Percentiles rank a stretch among this genome's conserved stretches.
Evolutionary conservation across 1,140 invertebrate species (phyloP).

Genomic region (Brachionus plicatilis): DNA sequence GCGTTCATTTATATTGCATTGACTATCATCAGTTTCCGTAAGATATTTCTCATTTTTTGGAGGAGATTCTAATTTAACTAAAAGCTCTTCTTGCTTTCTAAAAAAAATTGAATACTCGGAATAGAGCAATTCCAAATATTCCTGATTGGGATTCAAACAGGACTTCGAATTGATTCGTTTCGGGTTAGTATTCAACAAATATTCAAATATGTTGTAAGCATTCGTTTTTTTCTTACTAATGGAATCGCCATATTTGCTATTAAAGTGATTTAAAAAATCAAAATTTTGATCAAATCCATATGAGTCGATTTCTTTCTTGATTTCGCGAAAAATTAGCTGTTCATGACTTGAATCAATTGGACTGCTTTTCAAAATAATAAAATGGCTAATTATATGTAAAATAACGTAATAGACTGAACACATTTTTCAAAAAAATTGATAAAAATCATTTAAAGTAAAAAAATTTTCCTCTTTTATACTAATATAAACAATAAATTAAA

Average conservation of each 20-base stretch:
- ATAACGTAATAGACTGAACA: background rate
- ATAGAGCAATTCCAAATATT: background rate
- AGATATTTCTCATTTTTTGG: background rate
- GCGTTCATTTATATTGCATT: constrained; percentile 25
- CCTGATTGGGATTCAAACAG: background rate
- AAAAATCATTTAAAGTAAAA: background rate
- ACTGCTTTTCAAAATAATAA: background rate
- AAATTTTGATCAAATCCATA: background rate
- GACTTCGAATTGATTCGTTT: background rate
- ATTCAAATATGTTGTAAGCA: background rate
- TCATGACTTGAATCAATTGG: background rate
- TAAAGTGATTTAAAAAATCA: constrained; percentile 12
- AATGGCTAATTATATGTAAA: background rate
- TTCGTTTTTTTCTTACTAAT: background rate
- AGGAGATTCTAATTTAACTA: background rate
- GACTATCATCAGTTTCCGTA: background rate
- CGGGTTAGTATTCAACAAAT: background rate
- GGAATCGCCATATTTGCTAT: background rate
- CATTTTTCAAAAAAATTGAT: background rate
- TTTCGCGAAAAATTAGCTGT: background rate
- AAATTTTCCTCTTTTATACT: background rate
- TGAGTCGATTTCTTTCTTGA: background rate
- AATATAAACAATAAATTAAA: background rate
- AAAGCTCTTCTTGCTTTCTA: background rate
- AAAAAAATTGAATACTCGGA: constrained; percentile 6